Base-by-base conservation (phyloP, 2,888 invertebrate species). In the Agonopterix arenella region DNA sequence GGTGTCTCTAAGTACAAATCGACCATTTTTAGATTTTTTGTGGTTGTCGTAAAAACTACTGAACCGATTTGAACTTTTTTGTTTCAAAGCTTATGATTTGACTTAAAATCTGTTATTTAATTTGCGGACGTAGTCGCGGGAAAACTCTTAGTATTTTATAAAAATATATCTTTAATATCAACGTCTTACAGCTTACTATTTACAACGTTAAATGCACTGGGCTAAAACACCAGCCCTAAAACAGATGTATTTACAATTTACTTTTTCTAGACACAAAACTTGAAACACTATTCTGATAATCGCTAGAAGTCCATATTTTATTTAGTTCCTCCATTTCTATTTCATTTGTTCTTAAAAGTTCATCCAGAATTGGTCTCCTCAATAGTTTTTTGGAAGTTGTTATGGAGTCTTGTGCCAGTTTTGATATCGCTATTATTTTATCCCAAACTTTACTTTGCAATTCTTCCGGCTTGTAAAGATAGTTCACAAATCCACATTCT, bases 401-500 rank as follows among this genome's bases (percentile, higher is more conserved):
- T 58, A 98, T 70, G 10, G 94, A 93, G 44, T 79, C 61, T 46
- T 73, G 59, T 9, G 94, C 92, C 57, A 91, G 72, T 55, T 82
- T 64, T 73, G 92, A 81, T 64, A 90, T 81, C 66, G 91, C 81
- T 36, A 77, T 84, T 60, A 91, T 89, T 70, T 85, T 90, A 55
- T 88, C 80, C 90, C 91, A 93, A 37, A 92, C 90, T 67, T 91
- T 85, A 62, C 73, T 81, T 47, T 93, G 82, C 48, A 95, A 76
- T 47, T 92, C 88, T 16, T 90, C 81, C 41, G 90, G 82, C 52
- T 94, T 93, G 61, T 95, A 94, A 10, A 98, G 86, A 68, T 93
- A 91, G 9, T 96, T 93, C 0, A 98, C 92, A 50, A 98, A 92
- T 28, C 96, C 95, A 67, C 91, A 91, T 43, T 92, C 84, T 46